These are phyloP conservation scores for Chrysogorgia sp. DNA, from an alignment of 92 coral and sea anemone genomes.

Conservation along the genomic window DNA sequence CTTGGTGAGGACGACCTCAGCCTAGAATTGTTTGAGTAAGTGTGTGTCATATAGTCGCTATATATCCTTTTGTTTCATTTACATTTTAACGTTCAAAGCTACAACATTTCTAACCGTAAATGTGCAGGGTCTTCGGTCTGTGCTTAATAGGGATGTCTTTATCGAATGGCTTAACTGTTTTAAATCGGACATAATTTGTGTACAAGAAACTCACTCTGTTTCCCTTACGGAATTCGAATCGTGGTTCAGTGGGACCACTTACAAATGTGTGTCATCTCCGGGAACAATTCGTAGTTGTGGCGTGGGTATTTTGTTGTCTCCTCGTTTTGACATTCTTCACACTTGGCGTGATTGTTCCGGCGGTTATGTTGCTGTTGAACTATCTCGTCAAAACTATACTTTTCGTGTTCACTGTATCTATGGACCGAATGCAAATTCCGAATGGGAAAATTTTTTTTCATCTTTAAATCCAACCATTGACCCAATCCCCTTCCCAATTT, in stretches of 20 bases:
- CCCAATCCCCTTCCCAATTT: not conserved
- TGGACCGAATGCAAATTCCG: not conserved
- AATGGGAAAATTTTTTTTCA: not conserved
- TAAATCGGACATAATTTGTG: conserved; percentile 18
- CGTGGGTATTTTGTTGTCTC: not conserved
- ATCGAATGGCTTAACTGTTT: conserved; percentile 12
- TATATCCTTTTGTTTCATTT: no score
- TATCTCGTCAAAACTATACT: not conserved
- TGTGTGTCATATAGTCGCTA: no score
- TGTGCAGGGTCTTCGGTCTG: not conserved
- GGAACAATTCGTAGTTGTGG: not conserved
- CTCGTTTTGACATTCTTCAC: not conserved
- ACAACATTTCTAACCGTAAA: not conserved
- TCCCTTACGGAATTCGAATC: conserved; percentile 1
- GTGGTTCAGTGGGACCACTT: not conserved
- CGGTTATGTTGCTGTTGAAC: not conserved
- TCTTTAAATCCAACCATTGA: not conserved
- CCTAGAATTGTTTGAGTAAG: no score
- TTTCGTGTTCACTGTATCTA: conserved; percentile 1
- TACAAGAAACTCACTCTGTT: conserved; percentile 31
- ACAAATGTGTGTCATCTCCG: not conserved
- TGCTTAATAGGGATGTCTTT: not conserved
- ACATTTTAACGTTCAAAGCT: no score
- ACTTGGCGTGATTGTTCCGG: not conserved
- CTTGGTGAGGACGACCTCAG: no score